A percentile compares a stretch with the other conserved stretches of the same genome.
Evolutionary conservation across 2,888 invertebrate genomes (phyloP).

Genomic region (Venusia cambrica): DNA sequence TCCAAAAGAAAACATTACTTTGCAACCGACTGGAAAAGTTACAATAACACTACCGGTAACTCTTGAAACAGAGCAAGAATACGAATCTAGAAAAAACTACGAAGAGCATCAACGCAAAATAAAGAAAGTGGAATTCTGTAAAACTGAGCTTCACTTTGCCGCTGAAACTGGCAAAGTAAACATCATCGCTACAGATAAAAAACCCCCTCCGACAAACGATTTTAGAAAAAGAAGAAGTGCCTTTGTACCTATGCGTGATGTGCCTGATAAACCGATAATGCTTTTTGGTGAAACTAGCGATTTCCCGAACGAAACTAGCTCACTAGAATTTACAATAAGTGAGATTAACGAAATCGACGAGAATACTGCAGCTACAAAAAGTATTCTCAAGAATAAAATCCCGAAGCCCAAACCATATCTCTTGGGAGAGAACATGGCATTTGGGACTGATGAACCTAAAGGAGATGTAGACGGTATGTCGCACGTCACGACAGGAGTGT

Average conservation of each 20-base stretch:
- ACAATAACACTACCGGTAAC: conserved; percentile 65
- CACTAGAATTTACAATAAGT: conserved; percentile 35
- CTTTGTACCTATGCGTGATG: conserved; percentile 64
- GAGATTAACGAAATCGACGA: conserved; percentile 68
- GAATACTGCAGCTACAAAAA: conserved; percentile 82
- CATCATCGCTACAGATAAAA: conserved; percentile 93
- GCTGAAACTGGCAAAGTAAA: conserved; percentile 92
- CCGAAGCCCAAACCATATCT: conserved; percentile 88
- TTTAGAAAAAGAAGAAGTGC: conserved; percentile 86
- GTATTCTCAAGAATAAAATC: conserved; percentile 88
- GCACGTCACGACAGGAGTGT: conserved; percentile 51
- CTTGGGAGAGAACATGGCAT: conserved; percentile 84
- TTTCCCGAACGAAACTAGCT: conserved; percentile 37
- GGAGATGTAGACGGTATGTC: conserved; percentile 32
- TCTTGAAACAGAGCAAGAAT: conserved; percentile 49
- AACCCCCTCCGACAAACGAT: conserved; percentile 91
- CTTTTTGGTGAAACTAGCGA: conserved; percentile 81
- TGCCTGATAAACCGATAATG: conserved; percentile 79
- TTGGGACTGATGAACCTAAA: conserved; percentile 49
- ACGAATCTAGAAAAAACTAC: conserved; percentile 35
- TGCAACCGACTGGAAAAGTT: conserved; percentile 65
- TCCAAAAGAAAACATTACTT: conserved; percentile 51
- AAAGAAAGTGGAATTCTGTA: conserved; percentile 92
- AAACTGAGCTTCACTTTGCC: conserved; percentile 93
- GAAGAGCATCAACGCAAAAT: conserved; percentile 72